These are phyloP conservation scores for Lathronympha strigana DNA, from an alignment of 2,888 invertebrate species.

Conservation along the genomic window DNA sequence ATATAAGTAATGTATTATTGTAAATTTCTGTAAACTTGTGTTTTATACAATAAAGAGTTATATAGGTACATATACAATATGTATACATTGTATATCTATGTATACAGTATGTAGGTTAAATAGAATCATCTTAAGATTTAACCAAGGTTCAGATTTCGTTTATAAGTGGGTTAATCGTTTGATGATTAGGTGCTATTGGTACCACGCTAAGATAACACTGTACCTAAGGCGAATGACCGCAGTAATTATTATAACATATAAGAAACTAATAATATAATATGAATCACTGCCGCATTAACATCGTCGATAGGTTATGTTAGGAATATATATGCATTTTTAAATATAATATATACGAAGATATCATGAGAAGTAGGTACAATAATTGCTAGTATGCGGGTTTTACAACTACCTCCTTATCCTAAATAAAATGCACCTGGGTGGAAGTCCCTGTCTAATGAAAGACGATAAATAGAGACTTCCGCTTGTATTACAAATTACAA, in stretches of 20 bases:
- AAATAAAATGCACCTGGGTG: no score
- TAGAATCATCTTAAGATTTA: not conserved
- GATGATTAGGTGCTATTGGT: not conserved
- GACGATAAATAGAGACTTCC: no score
- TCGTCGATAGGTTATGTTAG: not conserved
- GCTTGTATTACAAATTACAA: no score
- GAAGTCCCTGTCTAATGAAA: no score
- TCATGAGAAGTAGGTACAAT: not conserved
- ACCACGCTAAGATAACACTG: slow-evolving; percentile 3
- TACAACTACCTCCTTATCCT: not conserved
- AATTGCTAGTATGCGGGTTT: not conserved
- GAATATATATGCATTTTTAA: not conserved
- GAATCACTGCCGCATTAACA: not conserved
- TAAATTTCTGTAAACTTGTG: no score
- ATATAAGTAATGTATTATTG: no score
- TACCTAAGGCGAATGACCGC: slow-evolving; percentile 15
- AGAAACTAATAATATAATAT: not conserved
- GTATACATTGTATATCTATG: no score
- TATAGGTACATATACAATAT: no score
- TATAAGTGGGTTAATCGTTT: slow-evolving; percentile 7
- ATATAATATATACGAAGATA: not conserved
- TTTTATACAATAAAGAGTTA: no score
- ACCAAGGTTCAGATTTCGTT: not conserved
- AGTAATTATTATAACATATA: not conserved
- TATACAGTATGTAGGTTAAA: no score